These are phyloP conservation scores for Sitobion miscanthi DNA, from an alignment of 1,140 invertebrate genomes.

Conservation along the genomic window DNA sequence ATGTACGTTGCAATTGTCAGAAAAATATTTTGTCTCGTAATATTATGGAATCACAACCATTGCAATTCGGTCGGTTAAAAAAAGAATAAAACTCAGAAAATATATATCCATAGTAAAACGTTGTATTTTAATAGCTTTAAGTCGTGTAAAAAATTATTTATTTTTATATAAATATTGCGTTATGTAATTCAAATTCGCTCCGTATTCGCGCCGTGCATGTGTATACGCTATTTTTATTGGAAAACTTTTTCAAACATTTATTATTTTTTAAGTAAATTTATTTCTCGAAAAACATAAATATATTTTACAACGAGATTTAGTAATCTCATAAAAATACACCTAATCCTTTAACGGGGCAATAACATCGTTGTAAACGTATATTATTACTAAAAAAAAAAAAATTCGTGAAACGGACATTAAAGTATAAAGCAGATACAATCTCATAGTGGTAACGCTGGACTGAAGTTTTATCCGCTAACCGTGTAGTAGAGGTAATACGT, in stretches of 20 bases:
- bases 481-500: neutral
- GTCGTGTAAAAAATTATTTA: neutral
- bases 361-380: slow-evolving; percentile 6
- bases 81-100: no score
- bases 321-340: slow-evolving; percentile 5
- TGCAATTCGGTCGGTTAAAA: no score
- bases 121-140: neutral
- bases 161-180: neutral
- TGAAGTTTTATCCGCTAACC: neutral
- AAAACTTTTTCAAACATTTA: neutral
- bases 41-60: neutral
- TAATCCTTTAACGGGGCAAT: neutral
- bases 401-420: neutral
- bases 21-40: neutral
- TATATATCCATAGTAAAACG: neutral
- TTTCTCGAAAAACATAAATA: neutral
- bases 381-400: neutral
- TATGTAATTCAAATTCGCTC: neutral
- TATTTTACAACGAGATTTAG: neutral
- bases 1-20: neutral
- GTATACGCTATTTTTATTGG: neutral
- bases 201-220: neutral
- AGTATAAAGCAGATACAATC: neutral
- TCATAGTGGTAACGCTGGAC: neutral
- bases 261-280: neutral